Base-by-base conservation (phyloP, 2,888 invertebrate genomes). In the Lamproptera curius region DNA sequence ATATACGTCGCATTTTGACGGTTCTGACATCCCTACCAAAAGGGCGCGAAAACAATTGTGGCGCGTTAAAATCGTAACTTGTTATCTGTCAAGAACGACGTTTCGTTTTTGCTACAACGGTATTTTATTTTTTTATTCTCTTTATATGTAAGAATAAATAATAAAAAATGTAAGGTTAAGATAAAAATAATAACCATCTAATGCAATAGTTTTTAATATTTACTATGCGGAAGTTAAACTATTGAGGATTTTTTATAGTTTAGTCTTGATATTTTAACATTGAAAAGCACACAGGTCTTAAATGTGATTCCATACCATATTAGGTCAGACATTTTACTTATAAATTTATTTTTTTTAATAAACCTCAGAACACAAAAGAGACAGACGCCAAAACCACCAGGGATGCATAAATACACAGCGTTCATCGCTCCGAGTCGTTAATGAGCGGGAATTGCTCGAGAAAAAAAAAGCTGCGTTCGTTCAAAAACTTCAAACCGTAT, bases 401-500 rank as follows among this genome's bases (percentile, higher is more conserved):
- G 61, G 57, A 57, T 55, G 54, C 47, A 52, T 56, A 61, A 57
- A 55, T 52, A 62, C 55, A 63, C 52, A 60, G 65, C 65, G 48
- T 58, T 62, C 70, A 64, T 70, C 55, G 55, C 56, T 44, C 63
- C 59, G 59, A 61, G 56, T 50, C 62, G 55, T 63, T 75, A 80
- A 82, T 78, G 74, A 82, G 76, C 67, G 61, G 62, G 74, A 76
- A 76, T 77, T 70, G 71, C 53, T 59, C 53, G 16, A 11, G 70
- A 69, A 75, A 79, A 79, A 72, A 73, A 69, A 66, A 75, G 55
- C 56, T 46, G 35, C 31, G 13, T 57, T 61, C 60, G 58, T 70
- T 73, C 77, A 71, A 74, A n/a, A 81, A 63, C 72, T 81, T 72
- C 65, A 65, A 72, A 73, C 73, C 65, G 71, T 61, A 75, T 73